Base-by-base conservation (phyloP, 2,113 vertebrate genomes). In the Pampusana beccarii region DNA sequence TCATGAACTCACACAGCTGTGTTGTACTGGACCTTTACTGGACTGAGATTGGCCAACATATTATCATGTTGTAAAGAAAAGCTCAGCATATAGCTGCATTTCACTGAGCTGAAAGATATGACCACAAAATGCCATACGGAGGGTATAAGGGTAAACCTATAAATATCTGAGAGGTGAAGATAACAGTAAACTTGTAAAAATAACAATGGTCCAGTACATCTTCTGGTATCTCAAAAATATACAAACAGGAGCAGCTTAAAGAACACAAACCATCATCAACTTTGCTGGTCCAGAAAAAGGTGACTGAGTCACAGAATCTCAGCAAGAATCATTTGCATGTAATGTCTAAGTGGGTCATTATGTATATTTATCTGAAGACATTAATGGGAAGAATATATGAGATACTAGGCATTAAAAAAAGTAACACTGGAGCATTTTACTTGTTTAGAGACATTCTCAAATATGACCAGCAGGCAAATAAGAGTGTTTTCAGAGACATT, bases 401-500 rank as follows among this genome's bases (percentile, higher is more conserved):
- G 48, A 95, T 91, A 86, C 31, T n/a, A 96, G 34, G 56, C 71
- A 92, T 82, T 77, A 92, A 75, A 53, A 72, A 73, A 34, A 23
- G 62, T 48, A 96, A 40, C 5, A 71, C n/a, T 71, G 80, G 93
- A 93, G 40, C 20, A 58, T 90, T 88, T 93, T 78, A 51, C 62
- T 92, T 94, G 31, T 88, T 95, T 88, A 93, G 73, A 96, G 80
- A 83, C 57, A 56, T 73, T 73, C 33, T 94, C 53, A 91, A 42
- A 86, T 96, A 79, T 62, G 54, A 93, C 48, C 79, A 92, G 86
- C 72, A 97, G 81, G 78, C 85, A 90, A 95, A 93, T 6, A 66
- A 12, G 57, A 90, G 56, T 62, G 8, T 21, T 90, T 93, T 80
- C 86, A 90, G 75, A 97, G 69, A 34, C 80, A 92, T 87, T 97